A percentile compares a stretch with the other conserved stretches of the same genome.
phyloP scores from a whole-genome alignment of 1,140 invertebrate species.

The Solenopsis invicta region DNA sequence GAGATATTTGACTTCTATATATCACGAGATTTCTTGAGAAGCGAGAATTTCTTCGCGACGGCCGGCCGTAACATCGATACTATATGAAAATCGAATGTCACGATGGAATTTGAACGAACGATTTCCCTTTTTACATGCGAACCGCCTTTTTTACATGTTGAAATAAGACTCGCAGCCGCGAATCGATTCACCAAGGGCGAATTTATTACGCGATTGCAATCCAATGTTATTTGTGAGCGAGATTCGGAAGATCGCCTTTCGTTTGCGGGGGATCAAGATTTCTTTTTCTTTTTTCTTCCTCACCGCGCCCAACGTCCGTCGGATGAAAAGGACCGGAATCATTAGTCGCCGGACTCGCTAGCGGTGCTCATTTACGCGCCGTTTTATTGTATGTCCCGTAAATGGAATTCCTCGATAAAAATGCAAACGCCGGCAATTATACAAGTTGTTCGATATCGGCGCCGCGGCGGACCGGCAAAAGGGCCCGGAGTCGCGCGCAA shows the following conservation, averaged over 20 bases:
- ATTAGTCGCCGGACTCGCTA: constrained; percentile 21
- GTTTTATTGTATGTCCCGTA: constrained; percentile 42
- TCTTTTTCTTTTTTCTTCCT: neutral
- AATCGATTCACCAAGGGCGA: constrained; percentile 49
- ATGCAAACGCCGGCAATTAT: constrained; percentile 62
- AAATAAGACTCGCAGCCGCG: neutral
- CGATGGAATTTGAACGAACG: constrained; percentile 75
- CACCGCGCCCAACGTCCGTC: neutral
- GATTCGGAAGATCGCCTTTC: constrained; percentile 3
- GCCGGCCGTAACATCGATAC: constrained; percentile 60
- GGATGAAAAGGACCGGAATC: constrained; percentile 24
- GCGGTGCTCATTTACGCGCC: constrained; percentile 33
- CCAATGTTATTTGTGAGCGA: neutral
- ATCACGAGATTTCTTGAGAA: neutral
- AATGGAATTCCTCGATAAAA: constrained; percentile 61
- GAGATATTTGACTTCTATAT: constrained; percentile 40
- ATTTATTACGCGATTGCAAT: neutral
- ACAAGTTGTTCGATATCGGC: constrained; percentile 56
- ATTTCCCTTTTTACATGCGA: too few relatives aligned
- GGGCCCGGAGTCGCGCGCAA: constrained; percentile 34
- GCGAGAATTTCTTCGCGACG: neutral
- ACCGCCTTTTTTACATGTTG: neutral
- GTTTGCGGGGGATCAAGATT: constrained; percentile 8
- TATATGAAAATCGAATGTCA: constrained; percentile 78
- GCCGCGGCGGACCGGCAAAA: constrained; percentile 13